Base-by-base conservation (phyloP, 2,888 invertebrate species). In the Ischnura elegans region DNA sequence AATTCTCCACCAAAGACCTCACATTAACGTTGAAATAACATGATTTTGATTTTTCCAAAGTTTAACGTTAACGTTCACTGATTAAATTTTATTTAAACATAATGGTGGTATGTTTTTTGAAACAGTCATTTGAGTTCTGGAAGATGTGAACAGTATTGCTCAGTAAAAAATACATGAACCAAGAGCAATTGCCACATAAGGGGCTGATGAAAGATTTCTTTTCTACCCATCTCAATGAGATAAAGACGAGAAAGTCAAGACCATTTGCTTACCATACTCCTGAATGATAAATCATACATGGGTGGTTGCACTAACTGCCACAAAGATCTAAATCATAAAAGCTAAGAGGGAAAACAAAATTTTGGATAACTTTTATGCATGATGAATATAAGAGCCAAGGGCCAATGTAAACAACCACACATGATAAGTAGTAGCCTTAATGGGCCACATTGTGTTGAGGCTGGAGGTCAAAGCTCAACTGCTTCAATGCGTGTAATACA, bases 341-440 rank as follows among this genome's bases (percentile, higher is more conserved):
- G 42, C 51, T 29, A 10, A 42, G 13, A 19, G 19, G 42, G 42
- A 42, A 42, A 87, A 87, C 42, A 55, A 55, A 42, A 42, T 47
- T 55, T 43, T 2, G 43, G n/a, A 43, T 61, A 61, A 61, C 42
- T 61, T 61, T 66, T 5, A 42, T 21, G 13, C n/a, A 1, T 42
- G 61, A 42, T 51, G 43, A 42, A 36, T 25, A 55, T 90, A 13
- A 90, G 13, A 36, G 61, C 21, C 13, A 42, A 43, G 10, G n/a
- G 19, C n/a, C 43, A 16, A 25, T 43, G n/a, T 1, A 6, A 55
- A 21, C 21, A 55, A 90, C 43, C 61, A 90, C 25, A 61, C 21
- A 25, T 90, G 43, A 21, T 87, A 43, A 86, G 46, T 61, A 90
- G 43, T 90, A 61, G 36, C 43, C 42, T 43, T 90, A 16, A 55